Evolutionary conservation across 1,140 invertebrate genomes (phyloP).

Genomic region (Eufriesea mexicana): DNA sequence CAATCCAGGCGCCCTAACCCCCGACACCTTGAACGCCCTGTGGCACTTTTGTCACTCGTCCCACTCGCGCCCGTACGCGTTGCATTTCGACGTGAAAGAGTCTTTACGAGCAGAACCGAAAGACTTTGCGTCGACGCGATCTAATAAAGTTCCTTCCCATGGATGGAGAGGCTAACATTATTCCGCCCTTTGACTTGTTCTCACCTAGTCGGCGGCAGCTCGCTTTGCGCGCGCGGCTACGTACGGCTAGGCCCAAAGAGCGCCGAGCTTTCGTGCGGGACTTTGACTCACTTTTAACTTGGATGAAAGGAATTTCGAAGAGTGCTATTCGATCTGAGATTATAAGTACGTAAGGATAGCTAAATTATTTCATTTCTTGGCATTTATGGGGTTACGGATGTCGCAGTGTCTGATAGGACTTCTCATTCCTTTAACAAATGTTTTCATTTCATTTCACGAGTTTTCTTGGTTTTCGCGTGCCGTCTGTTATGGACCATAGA

Average conservation of each 20-base stretch:
- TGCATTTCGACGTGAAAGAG: constrained; percentile 62
- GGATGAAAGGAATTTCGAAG: too few relatives aligned
- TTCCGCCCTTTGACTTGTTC: constrained; percentile 66
- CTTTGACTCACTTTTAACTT: constrained; percentile 9
- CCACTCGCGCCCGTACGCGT: constrained; percentile 8
- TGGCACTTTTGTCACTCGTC: constrained; percentile 40
- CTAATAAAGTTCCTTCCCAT: constrained; percentile 62
- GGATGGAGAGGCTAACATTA: constrained; percentile 58
- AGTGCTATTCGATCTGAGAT: too few relatives aligned
- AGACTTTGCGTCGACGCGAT: constrained; percentile 63
- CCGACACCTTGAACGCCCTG: not conserved
- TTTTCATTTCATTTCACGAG: too few relatives aligned
- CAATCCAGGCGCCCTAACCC: constrained; percentile 2
- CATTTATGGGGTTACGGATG: too few relatives aligned
- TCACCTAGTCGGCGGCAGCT: constrained; percentile 56
- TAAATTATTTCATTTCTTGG: too few relatives aligned
- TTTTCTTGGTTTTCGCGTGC: too few relatives aligned
- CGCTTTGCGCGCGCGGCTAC: constrained; percentile 12
- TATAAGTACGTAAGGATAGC: too few relatives aligned
- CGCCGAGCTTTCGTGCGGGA: constrained; percentile 30
- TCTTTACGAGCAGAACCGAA: constrained; percentile 30
- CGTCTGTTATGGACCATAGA: too few relatives aligned
- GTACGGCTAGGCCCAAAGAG: constrained; percentile 44
- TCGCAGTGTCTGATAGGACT: too few relatives aligned
- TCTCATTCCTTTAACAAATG: too few relatives aligned